Evolutionary conservation across 2,797 vertebrate genomes (phyloP).

Genomic region (Enteromius trimaculatus): DNA sequence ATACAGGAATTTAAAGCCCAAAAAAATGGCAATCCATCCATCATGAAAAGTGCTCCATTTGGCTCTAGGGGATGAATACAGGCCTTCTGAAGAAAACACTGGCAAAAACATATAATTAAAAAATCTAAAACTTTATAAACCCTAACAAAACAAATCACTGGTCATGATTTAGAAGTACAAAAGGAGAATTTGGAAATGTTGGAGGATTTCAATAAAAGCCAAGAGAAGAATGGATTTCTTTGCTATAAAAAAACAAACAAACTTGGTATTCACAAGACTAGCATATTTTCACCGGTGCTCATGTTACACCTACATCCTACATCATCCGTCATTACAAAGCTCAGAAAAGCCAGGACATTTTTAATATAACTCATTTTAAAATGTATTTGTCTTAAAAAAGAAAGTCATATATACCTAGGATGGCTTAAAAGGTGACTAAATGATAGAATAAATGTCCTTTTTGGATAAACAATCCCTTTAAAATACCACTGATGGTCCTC

Average conservation of each 20-base stretch:
- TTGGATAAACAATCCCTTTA: background rate
- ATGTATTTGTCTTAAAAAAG: background rate
- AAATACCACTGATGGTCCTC: slow-evolving; percentile 41
- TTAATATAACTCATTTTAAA: background rate
- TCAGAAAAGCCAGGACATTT: too few relatives aligned
- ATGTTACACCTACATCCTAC: background rate
- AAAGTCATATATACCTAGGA: background rate
- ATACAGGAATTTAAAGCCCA: too few relatives aligned
- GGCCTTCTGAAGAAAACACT: background rate
- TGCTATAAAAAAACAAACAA: too few relatives aligned
- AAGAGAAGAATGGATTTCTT: too few relatives aligned
- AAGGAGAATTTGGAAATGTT: background rate
- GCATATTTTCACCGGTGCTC: background rate
- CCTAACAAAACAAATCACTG: background rate
- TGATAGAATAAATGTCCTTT: background rate
- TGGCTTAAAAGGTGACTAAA: background rate
- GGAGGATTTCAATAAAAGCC: too few relatives aligned
- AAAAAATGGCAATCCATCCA: background rate
- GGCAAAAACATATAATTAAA: too few relatives aligned
- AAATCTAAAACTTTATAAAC: too few relatives aligned
- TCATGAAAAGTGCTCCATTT: background rate
- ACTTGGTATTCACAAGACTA: background rate
- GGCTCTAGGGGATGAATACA: background rate
- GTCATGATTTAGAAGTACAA: background rate
- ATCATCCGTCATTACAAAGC: background rate